Percentiles rank a stretch among this genome's conserved stretches.
Conservation (phyloP, 2,888 invertebrate genomes). For the Operophtera brumata region DNA sequence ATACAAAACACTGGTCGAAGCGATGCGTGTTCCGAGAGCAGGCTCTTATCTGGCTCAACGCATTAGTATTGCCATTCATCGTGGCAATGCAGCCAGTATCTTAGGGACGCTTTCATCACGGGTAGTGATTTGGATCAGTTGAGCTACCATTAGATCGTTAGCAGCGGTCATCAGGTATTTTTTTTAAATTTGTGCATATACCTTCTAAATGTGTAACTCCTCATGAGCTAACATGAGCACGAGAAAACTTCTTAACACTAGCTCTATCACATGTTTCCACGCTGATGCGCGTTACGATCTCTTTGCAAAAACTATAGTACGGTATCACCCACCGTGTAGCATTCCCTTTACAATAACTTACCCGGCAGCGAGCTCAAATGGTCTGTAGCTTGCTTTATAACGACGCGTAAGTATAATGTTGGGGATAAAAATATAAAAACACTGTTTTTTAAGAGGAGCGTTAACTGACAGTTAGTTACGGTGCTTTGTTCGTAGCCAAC, state of each 20-base stretch:
- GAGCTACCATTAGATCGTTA: no score
- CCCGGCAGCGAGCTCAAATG: conserved; percentile 54
- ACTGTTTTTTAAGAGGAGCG: conserved; percentile 45
- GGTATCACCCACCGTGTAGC: conserved; percentile 24
- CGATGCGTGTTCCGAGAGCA: no score
- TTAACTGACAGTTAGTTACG: conserved; percentile 42
- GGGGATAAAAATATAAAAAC: conserved; percentile 39
- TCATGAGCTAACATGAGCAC: no score
- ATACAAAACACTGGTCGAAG: no score
- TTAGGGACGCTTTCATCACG: no score
- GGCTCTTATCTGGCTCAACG: no score
- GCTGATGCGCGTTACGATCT: background rate
- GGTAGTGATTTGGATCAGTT: no score
- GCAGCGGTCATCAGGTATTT: no score
- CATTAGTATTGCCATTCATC: no score
- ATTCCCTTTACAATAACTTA: conserved; percentile 56
- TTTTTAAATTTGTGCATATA: no score
- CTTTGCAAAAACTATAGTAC: conserved; percentile 5
- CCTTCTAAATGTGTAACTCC: no score
- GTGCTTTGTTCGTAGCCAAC: conserved; percentile 29
- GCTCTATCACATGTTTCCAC: background rate
- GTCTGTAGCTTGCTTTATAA: conserved; percentile 58
- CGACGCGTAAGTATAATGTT: conserved; percentile 50
- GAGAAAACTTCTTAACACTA: background rate
- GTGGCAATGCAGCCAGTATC: no score